These are phyloP conservation scores for Mastigias papua DNA, from an alignment of 30 jellyfish, hydroid and myxozoan species.

Conservation along the genomic window DNA sequence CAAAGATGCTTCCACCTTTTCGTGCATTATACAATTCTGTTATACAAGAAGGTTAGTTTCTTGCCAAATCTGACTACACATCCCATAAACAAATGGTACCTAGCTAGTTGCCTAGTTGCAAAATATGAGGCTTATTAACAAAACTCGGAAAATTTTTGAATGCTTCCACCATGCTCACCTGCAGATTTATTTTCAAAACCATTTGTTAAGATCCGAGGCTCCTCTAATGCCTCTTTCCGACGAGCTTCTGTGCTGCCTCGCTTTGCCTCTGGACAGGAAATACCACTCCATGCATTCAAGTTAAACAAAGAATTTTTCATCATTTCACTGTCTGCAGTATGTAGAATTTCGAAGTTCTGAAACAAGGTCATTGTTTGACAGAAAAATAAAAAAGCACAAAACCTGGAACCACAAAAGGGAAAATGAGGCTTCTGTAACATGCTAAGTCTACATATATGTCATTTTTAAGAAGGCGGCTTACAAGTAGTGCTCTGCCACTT, in stretches of 20 bases:
- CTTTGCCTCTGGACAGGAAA: constrained; percentile 55
- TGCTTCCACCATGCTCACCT: constrained; percentile 11
- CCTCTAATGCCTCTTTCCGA: constrained; percentile 7
- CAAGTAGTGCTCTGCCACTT: no score
- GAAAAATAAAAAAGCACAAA: neutral
- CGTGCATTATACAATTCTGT: no score
- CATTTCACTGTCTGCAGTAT: constrained; percentile 44
- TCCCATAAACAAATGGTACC: no score
- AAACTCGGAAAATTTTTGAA: no score
- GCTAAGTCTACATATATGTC: no score
- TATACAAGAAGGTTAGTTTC: no score
- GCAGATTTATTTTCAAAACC: constrained; percentile 12
- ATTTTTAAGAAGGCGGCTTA: no score
- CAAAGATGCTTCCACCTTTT: no score
- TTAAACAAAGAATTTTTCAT: constrained; percentile 45
- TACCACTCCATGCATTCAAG: constrained; percentile 46
- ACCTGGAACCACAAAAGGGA: neutral
- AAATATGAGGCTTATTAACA: no score
- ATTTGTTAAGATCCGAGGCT: constrained; percentile 4
- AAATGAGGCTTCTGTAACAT: neutral
- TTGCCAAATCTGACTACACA: no score
- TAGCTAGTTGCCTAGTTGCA: no score
- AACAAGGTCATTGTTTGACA: no score
- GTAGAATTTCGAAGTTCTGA: constrained; percentile 53
- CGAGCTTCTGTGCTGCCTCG: constrained; percentile 22